phyloP scores from a whole-genome alignment of 2,113 vertebrate species.

The Mugil cephalus region DNA sequence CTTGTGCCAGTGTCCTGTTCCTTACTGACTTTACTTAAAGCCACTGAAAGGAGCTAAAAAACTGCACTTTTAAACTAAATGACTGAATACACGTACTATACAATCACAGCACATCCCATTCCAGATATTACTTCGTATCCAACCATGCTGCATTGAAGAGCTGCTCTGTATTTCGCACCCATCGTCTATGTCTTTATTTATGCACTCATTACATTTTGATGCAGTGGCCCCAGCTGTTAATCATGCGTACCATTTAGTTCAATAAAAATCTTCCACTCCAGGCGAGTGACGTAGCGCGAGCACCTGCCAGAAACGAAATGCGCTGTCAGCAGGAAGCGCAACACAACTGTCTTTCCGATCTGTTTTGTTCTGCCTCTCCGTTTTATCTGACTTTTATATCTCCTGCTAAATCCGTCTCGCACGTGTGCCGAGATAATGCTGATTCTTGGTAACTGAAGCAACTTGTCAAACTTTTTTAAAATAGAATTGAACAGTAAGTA shows the following conservation, averaged over 20 bases:
- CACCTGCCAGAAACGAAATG: slow-evolving; percentile 55
- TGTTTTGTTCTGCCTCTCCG: slow-evolving; percentile 42
- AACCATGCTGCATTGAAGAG: slow-evolving; percentile 39
- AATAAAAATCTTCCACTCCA: slow-evolving; percentile 63
- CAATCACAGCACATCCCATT: background rate
- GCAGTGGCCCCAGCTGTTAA: slow-evolving; percentile 72
- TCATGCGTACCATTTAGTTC: slow-evolving; percentile 61
- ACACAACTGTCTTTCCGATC: slow-evolving; percentile 33
- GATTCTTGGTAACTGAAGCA: slow-evolving; percentile 11
- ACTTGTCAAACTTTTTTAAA: slow-evolving; percentile 5
- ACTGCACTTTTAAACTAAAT: background rate
- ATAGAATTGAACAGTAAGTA: too few relatives aligned
- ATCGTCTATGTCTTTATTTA: slow-evolving; percentile 59
- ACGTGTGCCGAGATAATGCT: slow-evolving; percentile 20
- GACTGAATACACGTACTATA: background rate
- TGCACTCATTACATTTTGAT: slow-evolving; percentile 63
- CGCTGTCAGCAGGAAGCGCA: slow-evolving; percentile 37
- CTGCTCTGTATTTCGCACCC: slow-evolving; percentile 49
- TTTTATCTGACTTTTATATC: slow-evolving; percentile 34
- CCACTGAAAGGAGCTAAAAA: background rate
- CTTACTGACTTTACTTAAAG: background rate
- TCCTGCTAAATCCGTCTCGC: slow-evolving; percentile 33
- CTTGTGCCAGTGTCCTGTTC: too few relatives aligned
- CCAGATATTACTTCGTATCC: slow-evolving; percentile 31
- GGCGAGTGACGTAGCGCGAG: slow-evolving; percentile 47